Evolutionary conservation across 1,140 invertebrate genomes (phyloP).

Genomic region (Spodoptera litura): DNA sequence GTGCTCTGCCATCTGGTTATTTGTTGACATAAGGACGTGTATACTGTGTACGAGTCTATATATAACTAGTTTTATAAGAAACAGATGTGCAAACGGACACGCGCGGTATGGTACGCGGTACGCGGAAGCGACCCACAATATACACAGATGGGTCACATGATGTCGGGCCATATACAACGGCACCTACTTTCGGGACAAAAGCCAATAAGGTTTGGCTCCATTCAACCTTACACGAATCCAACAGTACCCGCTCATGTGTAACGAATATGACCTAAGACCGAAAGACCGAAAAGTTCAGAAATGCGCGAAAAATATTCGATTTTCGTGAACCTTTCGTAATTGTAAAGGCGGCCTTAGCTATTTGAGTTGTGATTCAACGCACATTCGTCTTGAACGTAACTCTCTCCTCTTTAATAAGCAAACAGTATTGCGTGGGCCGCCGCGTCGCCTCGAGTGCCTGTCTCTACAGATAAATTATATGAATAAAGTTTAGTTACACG

Average conservation of each 20-base stretch:
- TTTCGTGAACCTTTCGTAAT: conserved; percentile 16
- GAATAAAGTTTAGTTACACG: conserved; percentile 34
- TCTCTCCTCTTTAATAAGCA: conserved; percentile 72
- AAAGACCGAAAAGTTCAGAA: neutral
- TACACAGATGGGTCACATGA: conserved; percentile 12
- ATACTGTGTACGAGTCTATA: neutral
- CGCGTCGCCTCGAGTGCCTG: conserved; percentile 27
- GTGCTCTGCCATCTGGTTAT: no score
- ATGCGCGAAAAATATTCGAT: neutral
- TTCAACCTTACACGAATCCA: neutral
- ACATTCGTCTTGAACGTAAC: conserved; percentile 52
- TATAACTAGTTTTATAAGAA: neutral
- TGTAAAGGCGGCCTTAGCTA: conserved; percentile 21
- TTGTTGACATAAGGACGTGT: neutral
- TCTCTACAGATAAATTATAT: conserved; percentile 41
- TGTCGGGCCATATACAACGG: neutral
- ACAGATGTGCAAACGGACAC: conserved; percentile 24
- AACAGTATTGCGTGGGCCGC: conserved; percentile 49
- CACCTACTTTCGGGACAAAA: conserved; percentile 30
- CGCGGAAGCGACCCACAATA: neutral
- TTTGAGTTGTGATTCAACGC: conserved; percentile 58
- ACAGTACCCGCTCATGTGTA: neutral
- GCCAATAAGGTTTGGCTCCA: conserved; percentile 31
- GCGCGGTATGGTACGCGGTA: neutral
- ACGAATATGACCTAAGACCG: conserved; percentile 1